Conservation (phyloP, 1,140 invertebrate genomes). For the Muscidifurax raptorellus region DNA sequence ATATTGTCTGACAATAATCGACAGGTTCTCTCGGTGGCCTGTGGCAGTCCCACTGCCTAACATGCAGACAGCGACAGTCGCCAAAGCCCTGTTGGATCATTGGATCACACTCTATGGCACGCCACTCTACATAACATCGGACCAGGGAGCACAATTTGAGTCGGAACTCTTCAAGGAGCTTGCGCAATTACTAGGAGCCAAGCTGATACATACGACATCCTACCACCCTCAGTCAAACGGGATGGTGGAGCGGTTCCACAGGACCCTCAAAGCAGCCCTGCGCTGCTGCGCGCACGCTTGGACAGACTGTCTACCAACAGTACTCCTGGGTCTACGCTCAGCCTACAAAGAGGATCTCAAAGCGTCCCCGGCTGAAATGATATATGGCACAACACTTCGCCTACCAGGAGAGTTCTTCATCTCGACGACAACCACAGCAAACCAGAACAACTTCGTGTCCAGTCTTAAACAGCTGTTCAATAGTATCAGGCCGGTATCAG, state of each 20-base stretch:
- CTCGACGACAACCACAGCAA: neutral
- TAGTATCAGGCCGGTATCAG: no score
- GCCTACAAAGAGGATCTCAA: conserved; percentile 59
- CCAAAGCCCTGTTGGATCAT: neutral
- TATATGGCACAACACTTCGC: conserved; percentile 17
- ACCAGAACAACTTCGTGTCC: neutral
- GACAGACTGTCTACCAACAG: conserved; percentile 48
- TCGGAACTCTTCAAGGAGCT: neutral
- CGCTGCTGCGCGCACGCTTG: neutral
- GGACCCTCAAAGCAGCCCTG: neutral
- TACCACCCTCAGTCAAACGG: conserved; percentile 35
- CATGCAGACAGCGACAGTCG: neutral
- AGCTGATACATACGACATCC: neutral
- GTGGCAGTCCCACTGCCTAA: neutral
- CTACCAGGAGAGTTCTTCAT: conserved; percentile 61
- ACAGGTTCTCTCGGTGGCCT: no score
- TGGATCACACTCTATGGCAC: conserved; percentile 10
- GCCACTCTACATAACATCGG: neutral
- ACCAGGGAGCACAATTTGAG: conserved; percentile 24
- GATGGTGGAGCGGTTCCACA: neutral
- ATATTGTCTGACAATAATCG: neutral
- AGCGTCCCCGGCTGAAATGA: conserved; percentile 57
- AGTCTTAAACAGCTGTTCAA: neutral
- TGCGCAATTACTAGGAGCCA: neutral
- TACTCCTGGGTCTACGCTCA: conserved; percentile 48